Conservation (phyloP, 2,888 invertebrate species). For the Dysmachus trigonus region DNA sequence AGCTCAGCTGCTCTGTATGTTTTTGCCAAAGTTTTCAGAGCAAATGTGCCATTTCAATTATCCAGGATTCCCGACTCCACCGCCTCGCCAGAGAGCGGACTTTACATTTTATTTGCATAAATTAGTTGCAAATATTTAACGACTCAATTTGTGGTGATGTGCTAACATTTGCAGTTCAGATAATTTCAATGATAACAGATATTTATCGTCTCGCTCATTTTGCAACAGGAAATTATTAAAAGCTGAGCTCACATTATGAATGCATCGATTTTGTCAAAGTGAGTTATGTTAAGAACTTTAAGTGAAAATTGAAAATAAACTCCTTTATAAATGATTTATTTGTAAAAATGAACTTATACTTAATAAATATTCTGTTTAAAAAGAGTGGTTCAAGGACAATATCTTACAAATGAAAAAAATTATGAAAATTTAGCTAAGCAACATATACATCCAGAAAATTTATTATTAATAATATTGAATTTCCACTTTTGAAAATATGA, state of each 20-base stretch:
- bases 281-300: not conserved
- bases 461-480: too few species aligned
- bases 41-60: conserved; percentile 15
- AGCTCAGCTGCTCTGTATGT: conserved; percentile 7
- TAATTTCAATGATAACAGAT: not conserved
- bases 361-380: not conserved
- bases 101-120: not conserved
- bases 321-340: not conserved
- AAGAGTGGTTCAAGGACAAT: not conserved
- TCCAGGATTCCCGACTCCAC: not conserved
- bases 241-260: not conserved
- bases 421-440: too few species aligned
- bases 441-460: too few species aligned
- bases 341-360: not conserved
- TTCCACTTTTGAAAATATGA: too few species aligned
- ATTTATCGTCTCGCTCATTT: not conserved
- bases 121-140: conserved; percentile 13
- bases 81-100: not conserved
- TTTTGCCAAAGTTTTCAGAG: not conserved
- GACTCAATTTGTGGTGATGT: not conserved
- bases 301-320: not conserved
- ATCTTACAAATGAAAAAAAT: too few species aligned
- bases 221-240: not conserved
- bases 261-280: not conserved
- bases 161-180: not conserved